Evolutionary conservation across 2,888 invertebrate genomes (phyloP).

Genomic region (Apomyelois bistriatella): DNA sequence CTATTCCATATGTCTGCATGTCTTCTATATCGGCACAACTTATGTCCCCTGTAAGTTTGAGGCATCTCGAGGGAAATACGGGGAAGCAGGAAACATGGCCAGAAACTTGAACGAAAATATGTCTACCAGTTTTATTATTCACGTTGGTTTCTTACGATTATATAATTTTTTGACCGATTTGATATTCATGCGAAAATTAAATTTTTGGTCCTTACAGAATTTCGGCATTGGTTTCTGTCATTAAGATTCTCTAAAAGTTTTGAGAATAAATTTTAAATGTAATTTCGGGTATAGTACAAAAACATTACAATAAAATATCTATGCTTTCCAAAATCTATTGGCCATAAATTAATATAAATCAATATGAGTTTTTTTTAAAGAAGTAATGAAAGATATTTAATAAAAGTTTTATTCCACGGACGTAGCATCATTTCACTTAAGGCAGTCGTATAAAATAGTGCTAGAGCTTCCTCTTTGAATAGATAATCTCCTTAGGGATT

Average conservation of each 20-base stretch:
- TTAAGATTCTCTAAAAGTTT: too few species aligned
- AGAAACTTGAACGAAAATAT: conserved; percentile 65
- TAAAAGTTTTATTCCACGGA: too few species aligned
- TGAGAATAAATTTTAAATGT: too few species aligned
- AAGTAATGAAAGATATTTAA: too few species aligned
- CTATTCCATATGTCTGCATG: conserved; percentile 31
- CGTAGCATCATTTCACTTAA: conserved; percentile 1
- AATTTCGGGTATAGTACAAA: too few species aligned
- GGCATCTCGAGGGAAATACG: conserved; percentile 75
- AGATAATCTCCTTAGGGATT: conserved; percentile 8
- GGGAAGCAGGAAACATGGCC: conserved; percentile 64
- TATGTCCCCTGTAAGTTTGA: conserved; percentile 71
- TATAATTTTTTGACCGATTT: conserved; percentile 41
- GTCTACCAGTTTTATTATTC: conserved; percentile 58
- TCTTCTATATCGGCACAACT: conserved; percentile 56
- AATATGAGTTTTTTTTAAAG: too few species aligned
- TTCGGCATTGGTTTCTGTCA: too few species aligned
- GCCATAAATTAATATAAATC: too few species aligned
- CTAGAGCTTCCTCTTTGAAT: conserved; percentile 6
- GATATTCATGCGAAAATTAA: conserved; percentile 12
- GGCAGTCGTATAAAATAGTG: conserved; percentile 1
- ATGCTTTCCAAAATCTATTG: too few species aligned
- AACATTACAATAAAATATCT: too few species aligned
- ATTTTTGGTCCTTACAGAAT: too few species aligned
- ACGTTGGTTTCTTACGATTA: conserved; percentile 37